Evolutionary conservation across 2,113 vertebrate species (phyloP), one percentile per base, ranked within the genome.

Genomic region (Danionella cerebrum): DNA sequence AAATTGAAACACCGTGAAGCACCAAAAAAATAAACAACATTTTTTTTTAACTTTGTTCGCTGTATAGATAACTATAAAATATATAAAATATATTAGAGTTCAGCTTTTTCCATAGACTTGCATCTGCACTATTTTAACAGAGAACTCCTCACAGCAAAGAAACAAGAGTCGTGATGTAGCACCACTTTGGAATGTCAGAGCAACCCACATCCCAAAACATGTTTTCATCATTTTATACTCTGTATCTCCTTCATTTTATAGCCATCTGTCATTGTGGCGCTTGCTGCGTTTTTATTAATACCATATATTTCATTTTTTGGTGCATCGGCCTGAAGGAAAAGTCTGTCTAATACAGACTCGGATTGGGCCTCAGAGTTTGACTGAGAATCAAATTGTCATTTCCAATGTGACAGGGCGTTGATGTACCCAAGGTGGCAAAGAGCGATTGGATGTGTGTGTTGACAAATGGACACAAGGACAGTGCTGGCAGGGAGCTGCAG

Each of bases 381-480:
- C 84, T 85, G 79, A 76, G 81, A 84, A 82, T 86, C 79, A 83
- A 84, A 88, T 83, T 89, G 83, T 88, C 84, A 87, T 85, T 86
- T 86, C 65, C 50, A 77, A 84, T 87, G 84, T 87, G 89, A 89
- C 89, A 85, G 84, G 86, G 84, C 82, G 83, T 81, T 85, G 71
- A 91, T 87, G 88, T 86, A 82, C 77, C 86, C 79, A 36, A n/a
- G 0, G 86, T 80, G 84, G 84, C 88, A 88, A 83, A 89, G 90
- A 92, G 86, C 86, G 89, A 93, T 86, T 84, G 90, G 89, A 85
- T 80, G 79, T 90, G 88, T 90, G 87, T 85, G 80, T 85, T 89
- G 87, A 93, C 90, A 92, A 92, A 93, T 83, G 83, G 86, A 85
- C 82, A 85, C 78, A 62, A 85, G 86, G 84, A 84, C 86, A 83